These are phyloP conservation scores for Coecobrya sp. DNA, from an alignment of 2,888 invertebrate genomes.

Conservation along the genomic window DNA sequence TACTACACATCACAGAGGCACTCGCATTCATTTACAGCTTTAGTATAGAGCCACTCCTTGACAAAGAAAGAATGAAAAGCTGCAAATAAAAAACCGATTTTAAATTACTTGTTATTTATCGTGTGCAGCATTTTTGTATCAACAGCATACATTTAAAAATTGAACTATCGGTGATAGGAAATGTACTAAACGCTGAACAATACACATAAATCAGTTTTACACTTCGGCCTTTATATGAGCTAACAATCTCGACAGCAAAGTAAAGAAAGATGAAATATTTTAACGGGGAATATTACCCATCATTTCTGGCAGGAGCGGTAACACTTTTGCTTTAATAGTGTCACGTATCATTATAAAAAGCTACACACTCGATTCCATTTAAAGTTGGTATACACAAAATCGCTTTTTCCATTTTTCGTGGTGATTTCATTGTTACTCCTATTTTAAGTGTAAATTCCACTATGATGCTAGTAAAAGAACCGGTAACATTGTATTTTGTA, in stretches of 20 bases:
- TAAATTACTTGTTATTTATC: background rate
- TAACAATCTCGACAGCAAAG: background rate
- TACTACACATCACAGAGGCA: conserved; percentile 11
- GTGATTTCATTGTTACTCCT: conserved; percentile 3
- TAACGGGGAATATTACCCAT: background rate
- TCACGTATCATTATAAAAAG: conserved; percentile 60
- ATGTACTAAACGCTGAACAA: background rate
- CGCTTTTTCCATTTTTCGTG: background rate
- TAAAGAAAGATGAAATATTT: conserved; percentile 35
- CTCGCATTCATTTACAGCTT: background rate
- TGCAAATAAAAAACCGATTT: background rate
- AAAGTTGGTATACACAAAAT: background rate
- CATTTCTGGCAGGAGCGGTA: conserved; percentile 19
- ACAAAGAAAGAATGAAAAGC: background rate
- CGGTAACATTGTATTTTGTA: background rate
- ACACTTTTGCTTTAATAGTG: conserved; percentile 64
- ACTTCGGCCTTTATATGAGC: background rate
- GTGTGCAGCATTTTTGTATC: background rate
- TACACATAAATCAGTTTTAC: background rate
- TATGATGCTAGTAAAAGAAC: conserved; percentile 1
- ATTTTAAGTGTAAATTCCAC: background rate
- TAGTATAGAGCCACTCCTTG: background rate
- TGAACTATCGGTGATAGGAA: background rate
- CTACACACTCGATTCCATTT: conserved; percentile 12
- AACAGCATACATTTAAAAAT: background rate